These are phyloP conservation scores for Cetonia aurata DNA, from an alignment of 2,888 invertebrate species.

Conservation along the genomic window DNA sequence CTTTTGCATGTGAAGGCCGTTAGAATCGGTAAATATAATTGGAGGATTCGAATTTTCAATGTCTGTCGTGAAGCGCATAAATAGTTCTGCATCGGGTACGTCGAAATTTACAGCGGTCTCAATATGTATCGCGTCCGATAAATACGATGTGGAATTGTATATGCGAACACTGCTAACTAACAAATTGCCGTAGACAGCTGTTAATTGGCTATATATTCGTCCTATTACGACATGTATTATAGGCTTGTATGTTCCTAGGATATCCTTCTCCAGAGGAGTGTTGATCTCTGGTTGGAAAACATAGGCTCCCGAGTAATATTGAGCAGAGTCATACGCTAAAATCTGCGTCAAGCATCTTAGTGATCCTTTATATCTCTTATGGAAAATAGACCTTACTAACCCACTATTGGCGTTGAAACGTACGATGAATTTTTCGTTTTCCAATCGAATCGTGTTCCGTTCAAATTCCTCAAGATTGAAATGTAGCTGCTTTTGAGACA, in stretches of 20 bases:
- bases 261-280: neutral
- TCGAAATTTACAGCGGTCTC: slow-evolving; percentile 31
- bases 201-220: slow-evolving; percentile 30
- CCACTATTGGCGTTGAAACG: slow-evolving; percentile 13
- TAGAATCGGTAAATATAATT: slow-evolving; percentile 32
- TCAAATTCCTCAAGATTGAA: neutral
- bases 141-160: slow-evolving; percentile 29
- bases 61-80: slow-evolving; percentile 28
- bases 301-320: slow-evolving; percentile 29
- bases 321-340: slow-evolving; percentile 4
- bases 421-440: slow-evolving; percentile 12
- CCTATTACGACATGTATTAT: slow-evolving; percentile 15
- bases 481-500: slow-evolving; percentile 3
- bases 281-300: slow-evolving; percentile 27
- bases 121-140: slow-evolving; percentile 24
- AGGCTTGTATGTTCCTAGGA: neutral
- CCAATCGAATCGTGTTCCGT: neutral
- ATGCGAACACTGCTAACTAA: slow-evolving; percentile 22
- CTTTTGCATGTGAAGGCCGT: slow-evolving; percentile 37
- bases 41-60: slow-evolving; percentile 24
- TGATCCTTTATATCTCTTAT: slow-evolving; percentile 4
- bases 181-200: slow-evolving; percentile 10
- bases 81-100: slow-evolving; percentile 17
- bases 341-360: neutral
- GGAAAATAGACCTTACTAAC: slow-evolving; percentile 8